Base-by-base conservation (phyloP, 1,140 invertebrate species). In the Chrysomallon squamiferum region DNA sequence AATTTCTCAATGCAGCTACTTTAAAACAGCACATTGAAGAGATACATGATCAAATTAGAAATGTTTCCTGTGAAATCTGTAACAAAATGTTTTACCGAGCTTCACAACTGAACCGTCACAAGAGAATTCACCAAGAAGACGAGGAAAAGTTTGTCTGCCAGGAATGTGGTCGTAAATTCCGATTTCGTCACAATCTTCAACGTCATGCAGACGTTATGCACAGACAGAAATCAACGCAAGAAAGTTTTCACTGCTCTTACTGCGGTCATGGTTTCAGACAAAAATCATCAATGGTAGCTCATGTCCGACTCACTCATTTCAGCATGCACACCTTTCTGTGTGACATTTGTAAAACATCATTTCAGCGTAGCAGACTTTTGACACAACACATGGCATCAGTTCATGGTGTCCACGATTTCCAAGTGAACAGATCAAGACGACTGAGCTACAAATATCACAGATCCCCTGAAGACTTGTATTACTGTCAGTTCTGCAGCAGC, bases 221-320 rank as follows among this genome's bases (percentile, higher is more conserved):
- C 63, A 50, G 64, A 32, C 64, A 66, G 5, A 66, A 71, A 47
- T 45, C 45, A 13, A 38, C 35, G 5, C 35, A 38, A 15, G 76
- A 78, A 60, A 65, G 59, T 3, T 78, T 67, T 47, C 78, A 80
- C 65, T 80, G 78, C 54, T 77, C 78, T 4, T 80, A 80, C 56
- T 80, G 78, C 64, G 78, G 76, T 15, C 76, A 75, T 64, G 76
- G 76, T 2, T 80, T 80, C 66, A 59, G 41, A 22, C 66, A 72
- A 15, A 78, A 78, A 25, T 56, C 49, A 27, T 65, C 66, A 6
- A 74, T 78, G 78, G 68, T 73, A 11, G 58, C 68, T 27, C 78
- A 78, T 66, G 76, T 80, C 11, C 69, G 74, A 38, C 60, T 71
- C 30, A 62, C 75, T 3, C 78, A 80, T 58, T 75, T 78, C 33